These are phyloP conservation scores for Watsonalla binaria DNA, from an alignment of 2,888 invertebrate species.

Conservation along the genomic window DNA sequence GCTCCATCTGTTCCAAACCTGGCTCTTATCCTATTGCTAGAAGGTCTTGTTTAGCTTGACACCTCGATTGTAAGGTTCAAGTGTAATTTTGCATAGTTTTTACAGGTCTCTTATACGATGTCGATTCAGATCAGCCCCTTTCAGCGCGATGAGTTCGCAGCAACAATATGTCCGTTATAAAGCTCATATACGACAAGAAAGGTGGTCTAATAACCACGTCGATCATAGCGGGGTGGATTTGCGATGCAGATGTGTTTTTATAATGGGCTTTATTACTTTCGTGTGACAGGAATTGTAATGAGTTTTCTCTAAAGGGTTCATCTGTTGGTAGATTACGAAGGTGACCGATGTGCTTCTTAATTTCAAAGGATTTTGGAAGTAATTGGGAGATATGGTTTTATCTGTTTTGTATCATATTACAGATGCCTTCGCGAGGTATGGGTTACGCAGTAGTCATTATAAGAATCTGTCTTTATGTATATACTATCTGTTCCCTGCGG, in stretches of 20 bases:
- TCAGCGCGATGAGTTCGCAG: constrained; percentile 54
- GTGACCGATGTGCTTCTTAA: neutral
- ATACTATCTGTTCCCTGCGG: too few relatives aligned
- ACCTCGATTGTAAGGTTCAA: neutral
- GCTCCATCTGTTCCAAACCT: constrained; percentile 2
- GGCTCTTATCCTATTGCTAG: constrained; percentile 12
- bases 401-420: too few relatives aligned
- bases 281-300: neutral
- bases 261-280: constrained; percentile 11
- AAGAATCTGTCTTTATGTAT: too few relatives aligned
- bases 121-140: constrained; percentile 67
- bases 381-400: too few relatives aligned
- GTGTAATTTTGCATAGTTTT: constrained; percentile 49
- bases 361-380: too few relatives aligned
- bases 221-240: constrained; percentile 19
- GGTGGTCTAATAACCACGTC: constrained; percentile 48
- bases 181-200: constrained; percentile 62
- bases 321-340: neutral
- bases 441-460: too few relatives aligned
- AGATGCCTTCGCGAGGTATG: too few relatives aligned
- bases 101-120: constrained; percentile 70
- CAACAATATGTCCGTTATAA: constrained; percentile 64
- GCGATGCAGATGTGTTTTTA: constrained; percentile 23
- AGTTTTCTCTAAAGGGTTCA: neutral
- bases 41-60: constrained; percentile 23